phyloP scores from a whole-genome alignment of 2,888 invertebrate species.

The Schizaphis graminum region DNA sequence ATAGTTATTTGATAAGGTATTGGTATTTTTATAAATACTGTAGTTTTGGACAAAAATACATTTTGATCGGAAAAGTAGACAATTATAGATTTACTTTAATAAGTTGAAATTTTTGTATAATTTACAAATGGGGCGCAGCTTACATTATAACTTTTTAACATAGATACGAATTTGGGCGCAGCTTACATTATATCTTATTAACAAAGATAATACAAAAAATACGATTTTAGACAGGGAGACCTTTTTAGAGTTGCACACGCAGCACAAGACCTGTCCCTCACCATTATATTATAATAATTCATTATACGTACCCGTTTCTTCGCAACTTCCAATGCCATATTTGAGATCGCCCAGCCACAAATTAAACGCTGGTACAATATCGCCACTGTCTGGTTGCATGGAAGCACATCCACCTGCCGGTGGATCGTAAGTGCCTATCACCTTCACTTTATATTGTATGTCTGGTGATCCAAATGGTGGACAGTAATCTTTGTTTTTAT shows the following conservation, averaged over 20 bases:
- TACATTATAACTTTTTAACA: neutral
- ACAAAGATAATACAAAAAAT: neutral
- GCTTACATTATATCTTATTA: neutral
- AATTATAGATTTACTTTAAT: too few relatives aligned
- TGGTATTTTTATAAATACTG: too few relatives aligned
- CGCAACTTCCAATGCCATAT: neutral
- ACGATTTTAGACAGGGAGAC: neutral
- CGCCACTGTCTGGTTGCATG: fast-evolving
- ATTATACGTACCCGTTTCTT: neutral
- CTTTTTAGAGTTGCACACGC: neutral
- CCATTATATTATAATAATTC: neutral
- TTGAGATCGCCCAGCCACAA: neutral
- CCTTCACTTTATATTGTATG: neutral
- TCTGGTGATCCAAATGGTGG: neutral
- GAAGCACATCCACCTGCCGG: neutral
- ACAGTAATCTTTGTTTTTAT: neutral
- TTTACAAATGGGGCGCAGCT: too few relatives aligned
- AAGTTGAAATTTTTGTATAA: too few relatives aligned
- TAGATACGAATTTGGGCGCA: too few relatives aligned
- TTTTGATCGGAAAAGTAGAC: too few relatives aligned
- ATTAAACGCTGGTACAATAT: neutral
- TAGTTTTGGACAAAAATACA: too few relatives aligned
- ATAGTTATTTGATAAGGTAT: too few relatives aligned
- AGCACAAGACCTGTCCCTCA: neutral
- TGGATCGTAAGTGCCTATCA: neutral